Conservation (phyloP, 2,797 vertebrate species). For the Acanthurus tractus region DNA sequence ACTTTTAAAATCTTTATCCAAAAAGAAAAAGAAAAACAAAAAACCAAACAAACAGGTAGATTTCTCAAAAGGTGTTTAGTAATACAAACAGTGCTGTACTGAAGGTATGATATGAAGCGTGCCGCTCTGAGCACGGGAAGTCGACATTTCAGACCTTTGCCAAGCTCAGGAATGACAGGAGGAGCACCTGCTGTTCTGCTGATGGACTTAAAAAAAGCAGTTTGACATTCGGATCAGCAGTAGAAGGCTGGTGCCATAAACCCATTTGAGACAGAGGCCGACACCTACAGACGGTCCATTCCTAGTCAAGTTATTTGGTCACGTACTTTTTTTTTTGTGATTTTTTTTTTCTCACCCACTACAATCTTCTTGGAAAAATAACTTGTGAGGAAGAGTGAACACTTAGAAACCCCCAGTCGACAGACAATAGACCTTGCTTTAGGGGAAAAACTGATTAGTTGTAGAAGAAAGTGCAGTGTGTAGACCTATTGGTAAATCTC, state of each 20-base stretch:
- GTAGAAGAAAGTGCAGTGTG: constrained; percentile 80
- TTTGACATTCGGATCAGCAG: constrained; percentile 84
- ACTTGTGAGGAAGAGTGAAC: constrained; percentile 78
- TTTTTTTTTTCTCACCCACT: constrained; percentile 72
- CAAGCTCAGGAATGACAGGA: constrained; percentile 71
- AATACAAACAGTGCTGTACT: constrained; percentile 81
- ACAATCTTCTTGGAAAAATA: constrained; percentile 83
- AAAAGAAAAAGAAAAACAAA: constrained; percentile 22
- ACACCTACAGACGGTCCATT: constrained; percentile 72
- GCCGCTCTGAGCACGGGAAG: constrained; percentile 70
- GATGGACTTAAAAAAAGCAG: constrained; percentile 78
- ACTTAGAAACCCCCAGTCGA: constrained; percentile 64
- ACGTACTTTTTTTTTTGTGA: constrained; percentile 63
- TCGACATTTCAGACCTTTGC: constrained; percentile 65
- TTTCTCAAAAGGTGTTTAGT: constrained; percentile 83
- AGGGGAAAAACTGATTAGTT: constrained; percentile 61
- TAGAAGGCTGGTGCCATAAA: constrained; percentile 85
- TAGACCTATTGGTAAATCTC: constrained; percentile 71
- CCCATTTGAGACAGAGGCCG: constrained; percentile 75
- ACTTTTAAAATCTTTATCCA: constrained; percentile 83
- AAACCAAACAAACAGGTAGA: constrained; percentile 35
- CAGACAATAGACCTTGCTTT: constrained; percentile 78
- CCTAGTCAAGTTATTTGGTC: constrained; percentile 85
- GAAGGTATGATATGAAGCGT: constrained; percentile 76
- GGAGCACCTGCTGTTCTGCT: constrained; percentile 78